phyloP scores from a whole-genome alignment of 2,113 vertebrate species.

The Agapornis roseicollis region DNA sequence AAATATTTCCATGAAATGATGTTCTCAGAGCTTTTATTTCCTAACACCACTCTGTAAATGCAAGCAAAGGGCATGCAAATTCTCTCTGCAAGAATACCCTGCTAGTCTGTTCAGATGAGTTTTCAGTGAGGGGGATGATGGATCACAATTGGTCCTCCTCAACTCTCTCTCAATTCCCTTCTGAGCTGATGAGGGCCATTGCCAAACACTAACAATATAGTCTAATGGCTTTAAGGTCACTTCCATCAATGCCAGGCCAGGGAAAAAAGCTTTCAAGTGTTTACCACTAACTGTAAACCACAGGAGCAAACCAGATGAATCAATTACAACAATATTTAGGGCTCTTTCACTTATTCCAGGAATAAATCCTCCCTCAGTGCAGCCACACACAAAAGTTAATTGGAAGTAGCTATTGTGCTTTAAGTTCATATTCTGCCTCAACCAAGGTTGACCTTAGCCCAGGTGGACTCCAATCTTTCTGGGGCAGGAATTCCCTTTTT shows the following conservation, averaged over 20 bases:
- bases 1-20: not conserved
- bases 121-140: not conserved
- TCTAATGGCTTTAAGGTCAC: not conserved
- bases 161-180: not conserved
- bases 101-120: not conserved
- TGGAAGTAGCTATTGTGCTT: not conserved
- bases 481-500: not conserved
- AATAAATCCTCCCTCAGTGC: not conserved
- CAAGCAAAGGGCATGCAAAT: not conserved
- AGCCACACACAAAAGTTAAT: not conserved
- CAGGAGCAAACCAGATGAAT: not conserved
- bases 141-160: not conserved
- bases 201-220: not conserved
- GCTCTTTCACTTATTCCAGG: not conserved
- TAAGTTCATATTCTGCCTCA: not conserved
- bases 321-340: not conserved
- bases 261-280: not conserved
- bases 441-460: not conserved
- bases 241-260: not conserved
- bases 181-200: not conserved
- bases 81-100: not conserved
- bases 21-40: not conserved
- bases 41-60: not conserved
- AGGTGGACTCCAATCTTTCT: not conserved
- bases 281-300: constrained; percentile 7